Percentiles rank a stretch among this genome's conserved stretches.
Evolutionary conservation across 2,113 vertebrate genomes (phyloP).

Genomic region (Acinonyx jubatus): DNA sequence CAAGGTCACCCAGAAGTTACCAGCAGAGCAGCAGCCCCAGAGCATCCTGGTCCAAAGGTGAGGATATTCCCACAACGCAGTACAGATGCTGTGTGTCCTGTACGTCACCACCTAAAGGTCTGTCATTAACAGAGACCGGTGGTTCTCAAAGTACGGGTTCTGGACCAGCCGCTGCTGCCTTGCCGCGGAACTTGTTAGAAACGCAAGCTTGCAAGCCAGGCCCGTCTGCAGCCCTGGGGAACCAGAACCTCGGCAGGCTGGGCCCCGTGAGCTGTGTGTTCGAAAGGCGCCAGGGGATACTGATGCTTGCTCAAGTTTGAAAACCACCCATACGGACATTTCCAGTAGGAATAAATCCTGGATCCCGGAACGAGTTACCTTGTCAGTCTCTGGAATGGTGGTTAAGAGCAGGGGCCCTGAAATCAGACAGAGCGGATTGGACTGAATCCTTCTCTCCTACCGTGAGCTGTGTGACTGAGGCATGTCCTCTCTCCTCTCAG

Average conservation of each 20-base stretch:
- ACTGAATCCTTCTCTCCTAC: background rate
- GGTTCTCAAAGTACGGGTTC: background rate
- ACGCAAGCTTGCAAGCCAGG: background rate
- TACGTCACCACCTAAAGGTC: background rate
- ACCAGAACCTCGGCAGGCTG: background rate
- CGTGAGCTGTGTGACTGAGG: background rate
- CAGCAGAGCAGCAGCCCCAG: background rate
- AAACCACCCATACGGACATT: background rate
- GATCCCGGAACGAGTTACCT: background rate
- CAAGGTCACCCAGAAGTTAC: background rate
- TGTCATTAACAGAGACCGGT: background rate
- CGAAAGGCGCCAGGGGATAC: background rate
- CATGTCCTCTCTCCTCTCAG: background rate
- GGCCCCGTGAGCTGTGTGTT: background rate
- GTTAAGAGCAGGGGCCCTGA: background rate
- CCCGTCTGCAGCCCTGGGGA: no score
- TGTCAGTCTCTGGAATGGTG: background rate
- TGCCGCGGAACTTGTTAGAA: background rate
- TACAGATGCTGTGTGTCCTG: accelerated
- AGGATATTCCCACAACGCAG: background rate
- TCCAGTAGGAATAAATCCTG: background rate
- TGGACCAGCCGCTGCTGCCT: background rate
- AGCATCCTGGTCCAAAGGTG: background rate
- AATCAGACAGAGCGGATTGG: background rate
- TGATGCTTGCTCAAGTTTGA: background rate